phyloP scores from a whole-genome alignment of 2,888 invertebrate genomes.

The Dryadula phaetusa region DNA sequence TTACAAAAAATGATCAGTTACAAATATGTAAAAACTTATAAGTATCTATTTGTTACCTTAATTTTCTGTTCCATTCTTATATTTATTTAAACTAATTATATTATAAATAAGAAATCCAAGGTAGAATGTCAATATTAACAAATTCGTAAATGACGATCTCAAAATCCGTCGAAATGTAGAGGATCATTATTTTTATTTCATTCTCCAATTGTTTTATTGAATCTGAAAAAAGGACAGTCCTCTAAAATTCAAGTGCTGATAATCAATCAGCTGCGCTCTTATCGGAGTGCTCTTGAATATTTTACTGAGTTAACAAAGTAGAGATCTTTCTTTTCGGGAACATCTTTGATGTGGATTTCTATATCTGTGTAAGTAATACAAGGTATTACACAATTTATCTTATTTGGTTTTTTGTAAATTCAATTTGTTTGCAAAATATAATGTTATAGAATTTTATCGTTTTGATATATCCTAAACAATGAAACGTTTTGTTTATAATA shows the following conservation, averaged over 20 bases:
- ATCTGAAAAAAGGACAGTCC: constrained; percentile 26
- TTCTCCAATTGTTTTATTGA: constrained; percentile 33
- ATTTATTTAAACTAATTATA: no score
- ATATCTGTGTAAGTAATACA: not conserved
- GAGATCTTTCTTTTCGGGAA: not conserved
- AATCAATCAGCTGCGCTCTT: constrained; percentile 26
- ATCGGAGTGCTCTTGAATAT: constrained; percentile 32
- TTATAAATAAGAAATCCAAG: not conserved
- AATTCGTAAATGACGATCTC: not conserved
- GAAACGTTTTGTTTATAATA: not conserved
- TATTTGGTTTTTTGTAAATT: constrained; percentile 1
- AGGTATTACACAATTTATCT: not conserved
- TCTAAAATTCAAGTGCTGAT: constrained; percentile 22
- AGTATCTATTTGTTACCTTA: no score
- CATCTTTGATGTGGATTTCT: constrained; percentile 14
- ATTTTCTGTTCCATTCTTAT: no score
- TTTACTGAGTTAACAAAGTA: constrained; percentile 26
- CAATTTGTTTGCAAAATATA: not conserved
- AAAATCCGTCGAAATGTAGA: not conserved
- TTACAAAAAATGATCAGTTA: no score
- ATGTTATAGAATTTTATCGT: not conserved
- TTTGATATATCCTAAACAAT: not conserved
- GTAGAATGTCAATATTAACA: not conserved
- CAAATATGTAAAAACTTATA: no score
- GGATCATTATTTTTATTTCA: constrained; percentile 19